Evolutionary conservation across 2,888 invertebrate genomes (phyloP), one percentile per base, ranked within the genome.

Genomic region (Merodon equestris): DNA sequence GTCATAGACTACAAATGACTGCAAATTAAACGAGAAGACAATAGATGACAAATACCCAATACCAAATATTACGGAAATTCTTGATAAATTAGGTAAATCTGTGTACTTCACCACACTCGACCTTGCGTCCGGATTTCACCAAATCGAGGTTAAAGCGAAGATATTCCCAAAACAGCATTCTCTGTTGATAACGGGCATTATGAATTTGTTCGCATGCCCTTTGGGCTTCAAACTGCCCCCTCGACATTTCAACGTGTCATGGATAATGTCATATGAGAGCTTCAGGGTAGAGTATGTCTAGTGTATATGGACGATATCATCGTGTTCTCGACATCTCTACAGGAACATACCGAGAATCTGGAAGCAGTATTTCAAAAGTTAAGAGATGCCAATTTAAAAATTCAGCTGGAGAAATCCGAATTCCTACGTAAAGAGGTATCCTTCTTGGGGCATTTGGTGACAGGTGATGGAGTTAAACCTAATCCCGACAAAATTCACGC

Each of bases 281-380:
- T 40, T 40, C 40, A 40, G n/a, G 40, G 40, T n/a, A 40, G 12
- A 40, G n/a, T 40, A 40, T 9, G 40, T 40, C 40, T 40, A 7
- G 40, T 40, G 3, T 40, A n/a, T n/a, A 40, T 40, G 40, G 40
- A 40, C 40, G 40, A 70, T 4, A 53, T 60, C 13, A 53, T 53
- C 2, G 36, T 60, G 4, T 58, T 47, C 18, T 61, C 54, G 9
- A 61, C 54, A 34, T 70, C 61, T 7, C 53, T 60, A 4, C 45
- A 61, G 18, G 61, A 61, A 9, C 61, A 70, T 19, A 54, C 47
- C 0, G n/a, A 51, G n/a, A 54, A 19, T 38, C n/a, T 54, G 17
- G 18, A 40, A 12, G n/a, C n/a, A 14, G 54, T 40, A 13, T 18
- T 54, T 19, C 2, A n/a, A 40, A 38, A 19, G n/a, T 9, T 42